Conservation (phyloP, 1,140 invertebrate species). For the Drosophila willistoni region DNA sequence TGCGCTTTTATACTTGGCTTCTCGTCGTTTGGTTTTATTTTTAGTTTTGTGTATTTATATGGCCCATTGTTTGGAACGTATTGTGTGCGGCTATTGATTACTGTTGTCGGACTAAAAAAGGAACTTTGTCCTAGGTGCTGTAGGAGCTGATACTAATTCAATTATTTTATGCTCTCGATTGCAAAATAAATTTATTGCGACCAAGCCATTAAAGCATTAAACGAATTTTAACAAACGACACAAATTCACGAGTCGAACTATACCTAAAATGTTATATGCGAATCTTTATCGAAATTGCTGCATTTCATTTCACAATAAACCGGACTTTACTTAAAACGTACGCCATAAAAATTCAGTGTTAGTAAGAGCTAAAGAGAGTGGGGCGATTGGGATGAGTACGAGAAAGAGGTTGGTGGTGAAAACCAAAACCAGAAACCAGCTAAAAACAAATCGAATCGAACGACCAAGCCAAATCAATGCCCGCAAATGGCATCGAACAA, state of each 20-base stretch:
- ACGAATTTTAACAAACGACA: not conserved
- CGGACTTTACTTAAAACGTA: conserved; percentile 49
- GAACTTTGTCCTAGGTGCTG: conserved; percentile 20
- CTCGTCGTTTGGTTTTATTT: not conserved
- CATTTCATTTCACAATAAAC: conserved; percentile 68
- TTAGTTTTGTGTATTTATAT: conserved; percentile 15
- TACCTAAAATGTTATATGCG: not conserved
- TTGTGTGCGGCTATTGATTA: conserved; percentile 44
- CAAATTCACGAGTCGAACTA: not conserved
- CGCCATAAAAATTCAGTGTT: conserved; percentile 55
- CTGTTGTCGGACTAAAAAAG: not conserved
- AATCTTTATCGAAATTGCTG: conserved; percentile 22
- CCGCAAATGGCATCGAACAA: conserved; percentile 61
- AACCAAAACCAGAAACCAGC: conserved; percentile 50
- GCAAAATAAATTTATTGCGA: conserved; percentile 24
- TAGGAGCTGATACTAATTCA: conserved; percentile 46
- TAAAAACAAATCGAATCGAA: conserved; percentile 43
- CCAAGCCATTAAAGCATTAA: conserved; percentile 12
- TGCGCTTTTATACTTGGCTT: conserved; percentile 44
- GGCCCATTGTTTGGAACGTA: conserved; percentile 39
- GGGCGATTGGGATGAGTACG: conserved; percentile 3
- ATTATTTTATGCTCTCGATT: conserved; percentile 31
- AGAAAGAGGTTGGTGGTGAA: conserved; percentile 2
- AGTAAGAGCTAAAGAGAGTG: conserved; percentile 9
- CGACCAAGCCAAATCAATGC: conserved; percentile 73